Conservation (phyloP, 2,888 invertebrate species). For the Amphiduros pacificus region DNA sequence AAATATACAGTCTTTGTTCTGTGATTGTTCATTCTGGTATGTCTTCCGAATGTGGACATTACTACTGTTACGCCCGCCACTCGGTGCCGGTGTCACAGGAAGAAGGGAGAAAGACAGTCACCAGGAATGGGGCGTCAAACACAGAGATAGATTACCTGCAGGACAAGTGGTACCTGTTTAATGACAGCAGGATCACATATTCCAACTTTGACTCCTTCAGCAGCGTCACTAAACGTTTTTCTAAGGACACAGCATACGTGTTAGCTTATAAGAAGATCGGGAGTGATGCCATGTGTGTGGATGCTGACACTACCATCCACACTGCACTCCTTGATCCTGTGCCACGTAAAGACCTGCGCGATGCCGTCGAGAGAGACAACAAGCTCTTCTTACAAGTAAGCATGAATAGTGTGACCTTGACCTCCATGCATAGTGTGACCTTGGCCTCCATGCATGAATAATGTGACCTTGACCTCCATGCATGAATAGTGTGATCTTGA, state of each 20-base stretch:
- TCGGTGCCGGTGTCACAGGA: not conserved
- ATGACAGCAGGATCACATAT: constrained; percentile 73
- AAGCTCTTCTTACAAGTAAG: constrained; percentile 18
- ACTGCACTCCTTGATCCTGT: not conserved
- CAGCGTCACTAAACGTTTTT: constrained; percentile 55
- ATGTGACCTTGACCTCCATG: too few relatives aligned
- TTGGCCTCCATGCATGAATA: too few relatives aligned
- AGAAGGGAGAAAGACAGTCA: not conserved
- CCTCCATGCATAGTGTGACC: too few relatives aligned
- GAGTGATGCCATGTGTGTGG: too few relatives aligned
- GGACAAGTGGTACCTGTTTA: constrained; percentile 77
- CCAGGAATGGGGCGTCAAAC: constrained; percentile 22
- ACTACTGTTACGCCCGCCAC: constrained; percentile 74
- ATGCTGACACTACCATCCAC: not conserved
- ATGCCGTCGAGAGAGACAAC: constrained; percentile 18
- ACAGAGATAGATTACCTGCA: constrained; percentile 41
- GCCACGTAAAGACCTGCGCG: constrained; percentile 10
- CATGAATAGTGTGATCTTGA: too few relatives aligned
- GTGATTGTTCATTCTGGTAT: constrained; percentile 83
- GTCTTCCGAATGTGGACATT: constrained; percentile 84
- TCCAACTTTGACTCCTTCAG: constrained; percentile 52
- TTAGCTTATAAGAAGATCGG: constrained; percentile 68
- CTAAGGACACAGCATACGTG: constrained; percentile 81
- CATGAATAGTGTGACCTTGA: too few relatives aligned
- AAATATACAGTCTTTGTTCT: constrained; percentile 72